Base-by-base conservation (phyloP, 2,113 vertebrate genomes). In the Perca schrenkii region DNA sequence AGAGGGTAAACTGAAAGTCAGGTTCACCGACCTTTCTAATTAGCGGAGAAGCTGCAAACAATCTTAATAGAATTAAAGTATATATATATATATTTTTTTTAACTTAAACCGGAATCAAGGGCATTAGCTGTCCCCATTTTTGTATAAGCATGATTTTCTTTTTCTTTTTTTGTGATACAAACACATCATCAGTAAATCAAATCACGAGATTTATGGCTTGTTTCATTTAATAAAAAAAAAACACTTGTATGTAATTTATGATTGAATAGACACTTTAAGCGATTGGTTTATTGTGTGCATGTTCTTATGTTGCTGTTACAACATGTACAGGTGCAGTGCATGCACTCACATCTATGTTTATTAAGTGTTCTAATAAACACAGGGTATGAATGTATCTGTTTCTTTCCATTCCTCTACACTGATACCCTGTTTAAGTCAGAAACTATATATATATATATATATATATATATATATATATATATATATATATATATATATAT, bases 1-100 rank as follows among this genome's bases (percentile, higher is more conserved):
- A 70, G 79, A 73, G 83, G 70, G 84, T 79, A 83, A 88, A 79
- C 54, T 52, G 28, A 72, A 28, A 80, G 58, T 74, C 85, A 60
- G 83, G 2, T 76, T 53, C 70, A 61, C 7, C 76, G 36, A 36
- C 34, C 28, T 80, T 73, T 74, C 25, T 77, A 57, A 28, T 54
- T 56, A 17, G 47, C 52, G 71, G 54, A 57, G 63, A 52, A 64
- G 12, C 46, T 21, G n/a, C 68, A 79, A 17, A 34, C 28, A 22
- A 78, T 22, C 5, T 15, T 1, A 50, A 2, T 16, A 43, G 46
- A 75, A 25, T 3, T 13, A 17, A 54, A 34, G 15, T 8, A 19
- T 22, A n/a, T 2, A 25, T 25, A 12, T 8, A 19, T 22, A n/a
- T 2, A 25, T 25, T 25, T 25, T 25, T 25, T 21, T 21, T 10